phyloP scores from a whole-genome alignment of 1,140 invertebrate species.

The Hyphantria cunea region DNA sequence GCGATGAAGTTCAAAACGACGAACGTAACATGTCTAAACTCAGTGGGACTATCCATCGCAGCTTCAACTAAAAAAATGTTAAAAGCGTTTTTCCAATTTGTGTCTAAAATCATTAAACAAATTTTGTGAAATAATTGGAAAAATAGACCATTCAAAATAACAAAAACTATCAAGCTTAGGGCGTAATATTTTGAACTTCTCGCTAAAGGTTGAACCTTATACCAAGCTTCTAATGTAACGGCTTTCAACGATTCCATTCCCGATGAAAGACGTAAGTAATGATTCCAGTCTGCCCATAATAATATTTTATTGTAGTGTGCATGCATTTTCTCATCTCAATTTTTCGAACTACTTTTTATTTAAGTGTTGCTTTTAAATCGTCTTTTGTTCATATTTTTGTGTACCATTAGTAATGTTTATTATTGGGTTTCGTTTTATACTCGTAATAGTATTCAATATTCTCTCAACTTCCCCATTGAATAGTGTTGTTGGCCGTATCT shows the following conservation, averaged over 20 bases:
- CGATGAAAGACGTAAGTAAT: constrained; percentile 48
- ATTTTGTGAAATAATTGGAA: too few relatives aligned
- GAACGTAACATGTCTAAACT: too few relatives aligned
- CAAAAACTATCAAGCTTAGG: too few relatives aligned
- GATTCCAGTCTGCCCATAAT: constrained; percentile 22
- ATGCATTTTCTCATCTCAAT: constrained; percentile 21
- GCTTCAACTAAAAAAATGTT: too few relatives aligned
- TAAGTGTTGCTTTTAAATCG: constrained; percentile 3
- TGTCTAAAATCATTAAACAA: too few relatives aligned
- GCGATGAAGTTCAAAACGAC: neutral
- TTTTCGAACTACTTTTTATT: constrained; percentile 14
- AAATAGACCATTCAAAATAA: too few relatives aligned
- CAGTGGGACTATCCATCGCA: too few relatives aligned
- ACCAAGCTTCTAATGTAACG: constrained; percentile 31
- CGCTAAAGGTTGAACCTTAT: constrained; percentile 21
- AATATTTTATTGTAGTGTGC: constrained; percentile 25
- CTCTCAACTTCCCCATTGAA: neutral
- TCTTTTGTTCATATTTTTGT: neutral
- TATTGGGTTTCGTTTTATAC: too few relatives aligned
- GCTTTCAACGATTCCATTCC: constrained; percentile 40
- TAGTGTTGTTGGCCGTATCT: too few relatives aligned
- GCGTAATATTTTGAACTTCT: neutral
- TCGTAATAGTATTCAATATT: neutral
- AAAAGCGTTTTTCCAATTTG: too few relatives aligned
- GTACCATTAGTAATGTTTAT: neutral